Base-by-base conservation (phyloP, 1,140 invertebrate species). In the Aethina tumida region DNA sequence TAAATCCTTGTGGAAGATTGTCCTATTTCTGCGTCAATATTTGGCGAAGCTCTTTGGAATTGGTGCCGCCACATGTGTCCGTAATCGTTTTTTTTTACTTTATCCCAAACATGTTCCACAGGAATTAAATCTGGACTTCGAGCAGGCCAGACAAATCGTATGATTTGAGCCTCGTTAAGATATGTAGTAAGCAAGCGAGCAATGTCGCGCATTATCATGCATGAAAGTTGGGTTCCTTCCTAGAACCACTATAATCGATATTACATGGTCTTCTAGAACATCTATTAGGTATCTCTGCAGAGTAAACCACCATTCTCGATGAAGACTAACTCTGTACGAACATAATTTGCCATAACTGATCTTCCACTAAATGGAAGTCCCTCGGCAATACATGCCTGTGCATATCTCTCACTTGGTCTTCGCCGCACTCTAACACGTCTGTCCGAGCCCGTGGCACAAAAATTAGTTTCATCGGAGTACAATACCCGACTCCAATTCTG, bases 101-200 rank as follows among this genome's bases (percentile, higher is more conserved):
- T 19, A 18, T 33, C 30, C 13, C 30, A 33, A 9, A 33, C 15
- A 33, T 33, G 30, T 33, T 33, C 30, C 10, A 33, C 21, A 0
- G 15, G 30, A 33, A 9, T 28, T 5, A 28, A 7, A 5, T 7
- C 26, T 28, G 26, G 26, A 28, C n/a, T 28, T 6, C 26, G n/a
- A 28, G 30, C 4, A 19, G 30, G 29, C 29, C 29, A 13, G 10
- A 7, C 2, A 31, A 31, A 31, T 21, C 2, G 29, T 10, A 7
- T 33, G 13, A 20, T 20, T 33, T 13, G 2, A 2, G 21, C 9
- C 4, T 33, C 9, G 13, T 17, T 9, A 7, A 33, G 13, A 18
- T 33, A 33, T 1, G 6, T 5, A 28, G 26, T 10, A 28, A 28
- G 10, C 14, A 28, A 12, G 10, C 5, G 10, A 6, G 10, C 8